These are phyloP conservation scores for Trissolcus basalis DNA, from an alignment of 1,140 invertebrate genomes.

Conservation along the genomic window DNA sequence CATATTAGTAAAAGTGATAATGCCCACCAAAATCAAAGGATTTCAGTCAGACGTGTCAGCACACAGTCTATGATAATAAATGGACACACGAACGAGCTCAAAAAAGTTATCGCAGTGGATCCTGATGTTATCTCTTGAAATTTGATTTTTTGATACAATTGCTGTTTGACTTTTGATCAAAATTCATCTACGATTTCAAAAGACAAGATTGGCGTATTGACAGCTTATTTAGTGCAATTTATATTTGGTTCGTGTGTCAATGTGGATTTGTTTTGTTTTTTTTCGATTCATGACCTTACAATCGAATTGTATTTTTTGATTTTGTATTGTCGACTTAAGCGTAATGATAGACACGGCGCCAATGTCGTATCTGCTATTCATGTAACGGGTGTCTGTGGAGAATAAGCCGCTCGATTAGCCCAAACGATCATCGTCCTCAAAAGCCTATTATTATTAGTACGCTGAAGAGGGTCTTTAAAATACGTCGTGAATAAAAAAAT, in stretches of 20 bases:
- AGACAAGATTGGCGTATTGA: too few relatives aligned
- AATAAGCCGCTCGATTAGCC: constrained; percentile 22
- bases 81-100: constrained; percentile 30
- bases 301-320: constrained; percentile 48
- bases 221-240: too few relatives aligned
- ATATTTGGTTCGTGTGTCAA: background rate
- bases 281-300: background rate
- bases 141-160: too few relatives aligned
- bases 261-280: too few relatives aligned
- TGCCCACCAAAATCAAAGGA: constrained; percentile 29
- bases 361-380: constrained; percentile 60
- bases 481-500: constrained; percentile 30
- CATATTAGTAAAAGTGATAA: constrained; percentile 40
- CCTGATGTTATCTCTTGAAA: too few relatives aligned
- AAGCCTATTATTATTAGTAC: constrained; percentile 47
- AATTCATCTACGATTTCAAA: too few relatives aligned
- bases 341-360: constrained; percentile 71
- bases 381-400: constrained; percentile 62
- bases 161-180: too few relatives aligned
- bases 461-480: constrained; percentile 42
- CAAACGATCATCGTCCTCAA: constrained; percentile 22
- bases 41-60: constrained; percentile 33
- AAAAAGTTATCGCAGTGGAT: constrained; percentile 38
- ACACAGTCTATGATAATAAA: constrained; percentile 39
- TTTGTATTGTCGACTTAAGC: constrained; percentile 65